These are phyloP conservation scores for Atta cephalotes DNA, from an alignment of 1,140 invertebrate species.

Conservation along the genomic window DNA sequence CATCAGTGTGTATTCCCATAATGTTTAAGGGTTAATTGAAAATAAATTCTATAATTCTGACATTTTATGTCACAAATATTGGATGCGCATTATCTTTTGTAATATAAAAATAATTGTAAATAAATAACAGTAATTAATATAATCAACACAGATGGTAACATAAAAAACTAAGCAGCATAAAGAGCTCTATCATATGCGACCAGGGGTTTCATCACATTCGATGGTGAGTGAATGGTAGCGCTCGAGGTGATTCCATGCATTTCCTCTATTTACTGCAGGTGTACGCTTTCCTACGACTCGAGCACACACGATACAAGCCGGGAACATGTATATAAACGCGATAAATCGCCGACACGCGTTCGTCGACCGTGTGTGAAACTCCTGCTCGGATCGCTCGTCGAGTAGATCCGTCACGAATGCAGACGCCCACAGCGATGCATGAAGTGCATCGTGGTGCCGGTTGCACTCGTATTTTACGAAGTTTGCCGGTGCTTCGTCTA, in stretches of 20 bases:
- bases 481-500: conserved; percentile 56
- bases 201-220: conserved; percentile 23
- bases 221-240: conserved; percentile 11
- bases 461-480: conserved; percentile 64
- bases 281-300: conserved; percentile 48
- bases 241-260: conserved; percentile 53
- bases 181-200: conserved; percentile 2
- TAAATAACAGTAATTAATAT: background rate
- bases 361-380: conserved; percentile 42
- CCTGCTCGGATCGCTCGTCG: conserved; percentile 29
- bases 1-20: no score
- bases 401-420: conserved; percentile 62
- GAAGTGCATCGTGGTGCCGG: conserved; percentile 34
- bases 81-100: no score
- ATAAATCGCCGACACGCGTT: conserved; percentile 63
- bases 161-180: background rate
- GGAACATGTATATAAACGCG: conserved; percentile 44
- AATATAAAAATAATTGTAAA: background rate
- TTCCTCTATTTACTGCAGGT: conserved; percentile 59
- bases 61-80: no score
- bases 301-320: conserved; percentile 15
- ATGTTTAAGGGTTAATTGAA: no score
- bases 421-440: conserved; percentile 52
- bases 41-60: no score
- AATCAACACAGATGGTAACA: conserved; percentile 6